Conservation (phyloP, 53 echinoderm and acorn worm species). For the Echinometra lucunter region DNA sequence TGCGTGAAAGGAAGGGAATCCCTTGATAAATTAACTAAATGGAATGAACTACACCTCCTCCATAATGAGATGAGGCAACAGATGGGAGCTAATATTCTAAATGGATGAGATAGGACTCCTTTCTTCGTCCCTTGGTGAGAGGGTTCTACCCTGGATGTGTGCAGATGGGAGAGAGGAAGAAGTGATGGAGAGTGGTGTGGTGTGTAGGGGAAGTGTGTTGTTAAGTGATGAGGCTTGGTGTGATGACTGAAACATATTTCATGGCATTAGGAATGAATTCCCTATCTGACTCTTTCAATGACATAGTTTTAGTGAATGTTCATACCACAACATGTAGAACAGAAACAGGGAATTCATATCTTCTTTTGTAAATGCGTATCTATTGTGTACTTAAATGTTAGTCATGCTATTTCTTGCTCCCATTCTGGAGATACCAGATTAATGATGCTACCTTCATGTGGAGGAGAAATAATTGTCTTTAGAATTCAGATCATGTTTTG, state of each 20-base stretch:
- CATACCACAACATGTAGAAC: too few species aligned
- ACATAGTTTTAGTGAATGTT: too few species aligned
- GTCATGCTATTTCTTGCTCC: too few species aligned
- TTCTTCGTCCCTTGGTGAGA: neutral
- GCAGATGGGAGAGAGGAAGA: neutral
- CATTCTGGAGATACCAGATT: too few species aligned
- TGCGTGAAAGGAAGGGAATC: conserved; percentile 1
- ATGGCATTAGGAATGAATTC: neutral
- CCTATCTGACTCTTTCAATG: neutral
- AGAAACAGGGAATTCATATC: too few species aligned
- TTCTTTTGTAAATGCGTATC: too few species aligned
- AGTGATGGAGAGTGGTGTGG: neutral
- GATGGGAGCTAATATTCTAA: conserved; percentile 53
- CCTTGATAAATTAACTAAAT: conserved; percentile 58
- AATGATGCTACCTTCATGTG: too few species aligned
- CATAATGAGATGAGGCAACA: conserved; percentile 35
- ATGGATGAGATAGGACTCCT: conserved; percentile 42
- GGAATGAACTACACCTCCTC: conserved; percentile 29
- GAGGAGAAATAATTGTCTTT: too few species aligned
- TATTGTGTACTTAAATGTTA: too few species aligned
- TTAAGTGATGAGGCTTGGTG: neutral
- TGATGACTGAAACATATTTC: neutral
- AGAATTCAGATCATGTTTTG: too few species aligned
- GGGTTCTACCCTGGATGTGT: neutral
- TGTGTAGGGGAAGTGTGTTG: neutral